phyloP scores from a whole-genome alignment of 2,113 vertebrate genomes.

The Coracopsis vasa region DNA sequence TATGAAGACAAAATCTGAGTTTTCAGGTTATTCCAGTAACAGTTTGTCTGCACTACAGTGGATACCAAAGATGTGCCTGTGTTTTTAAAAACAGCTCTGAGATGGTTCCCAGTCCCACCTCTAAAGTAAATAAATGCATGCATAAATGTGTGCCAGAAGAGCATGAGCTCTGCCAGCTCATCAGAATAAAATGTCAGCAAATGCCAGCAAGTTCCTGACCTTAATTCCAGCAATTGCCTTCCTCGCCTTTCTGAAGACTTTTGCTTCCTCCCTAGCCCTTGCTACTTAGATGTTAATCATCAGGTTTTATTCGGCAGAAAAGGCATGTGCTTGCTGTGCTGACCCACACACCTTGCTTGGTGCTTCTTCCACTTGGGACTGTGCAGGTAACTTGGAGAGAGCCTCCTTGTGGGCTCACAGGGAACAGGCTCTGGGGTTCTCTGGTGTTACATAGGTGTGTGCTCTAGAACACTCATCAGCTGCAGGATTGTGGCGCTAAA shows the following conservation, averaged over 20 bases:
- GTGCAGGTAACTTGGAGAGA: background rate
- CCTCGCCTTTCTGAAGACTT: background rate
- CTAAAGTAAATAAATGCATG: background rate
- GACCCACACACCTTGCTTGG: accelerated
- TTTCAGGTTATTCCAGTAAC: background rate
- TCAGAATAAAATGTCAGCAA: constrained; percentile 46
- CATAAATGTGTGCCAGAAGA: background rate
- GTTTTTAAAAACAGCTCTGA: background rate
- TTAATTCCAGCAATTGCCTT: background rate
- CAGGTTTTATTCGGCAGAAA: background rate
- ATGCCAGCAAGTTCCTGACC: constrained; percentile 43
- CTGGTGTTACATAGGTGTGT: background rate
- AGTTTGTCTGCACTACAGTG: background rate
- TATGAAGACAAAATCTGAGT: background rate
- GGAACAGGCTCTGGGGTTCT: background rate
- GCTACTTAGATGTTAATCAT: background rate
- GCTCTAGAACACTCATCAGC: accelerated
- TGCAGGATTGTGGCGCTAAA: background rate
- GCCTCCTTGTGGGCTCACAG: accelerated
- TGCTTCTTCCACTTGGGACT: background rate
- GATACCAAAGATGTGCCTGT: background rate
- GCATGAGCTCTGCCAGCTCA: constrained; percentile 11
- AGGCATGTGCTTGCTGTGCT: background rate
- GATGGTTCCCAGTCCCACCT: background rate
- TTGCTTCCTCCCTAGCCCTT: background rate